Percentiles rank a stretch among this genome's conserved stretches.
phyloP scores from a whole-genome alignment of 2,113 vertebrate genomes.

The Osmerus eperlanus region DNA sequence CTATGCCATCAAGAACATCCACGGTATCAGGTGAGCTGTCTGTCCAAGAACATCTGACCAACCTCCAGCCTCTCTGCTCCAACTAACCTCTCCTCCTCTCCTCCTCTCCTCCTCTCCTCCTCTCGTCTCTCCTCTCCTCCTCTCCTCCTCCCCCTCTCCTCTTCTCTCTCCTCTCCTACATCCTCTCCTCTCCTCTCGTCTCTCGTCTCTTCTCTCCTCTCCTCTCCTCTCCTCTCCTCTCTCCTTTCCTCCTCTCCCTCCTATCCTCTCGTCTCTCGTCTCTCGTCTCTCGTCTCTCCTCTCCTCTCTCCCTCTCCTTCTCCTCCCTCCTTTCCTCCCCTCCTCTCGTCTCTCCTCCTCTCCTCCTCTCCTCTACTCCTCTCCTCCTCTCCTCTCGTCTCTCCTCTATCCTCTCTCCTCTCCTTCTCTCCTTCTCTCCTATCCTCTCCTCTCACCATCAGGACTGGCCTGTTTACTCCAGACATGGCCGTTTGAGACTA shows the following conservation, averaged over 20 bases:
- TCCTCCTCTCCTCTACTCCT: neutral
- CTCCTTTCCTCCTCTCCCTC: neutral
- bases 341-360: neutral
- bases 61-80: too few species aligned
- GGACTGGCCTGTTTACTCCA: constrained; percentile 99
- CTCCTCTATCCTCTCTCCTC: neutral
- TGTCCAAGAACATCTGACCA: too few species aligned
- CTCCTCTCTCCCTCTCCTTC: too few species aligned
- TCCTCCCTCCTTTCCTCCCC: too few species aligned
- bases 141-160: too few species aligned
- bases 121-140: neutral
- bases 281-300: too few species aligned
- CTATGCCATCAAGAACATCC: too few species aligned
- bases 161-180: neutral
- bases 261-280: neutral
- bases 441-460: constrained; percentile 73
- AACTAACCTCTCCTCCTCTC: neutral
- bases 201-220: neutral
- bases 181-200: neutral
- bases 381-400: neutral
- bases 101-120: neutral
- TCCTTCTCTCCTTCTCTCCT: constrained; percentile 23
- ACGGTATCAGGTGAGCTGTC: too few species aligned
- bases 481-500: constrained; percentile 99
- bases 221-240: neutral